These are phyloP conservation scores for Sprattus sprattus DNA, from an alignment of 2,113 vertebrate species.

Conservation along the genomic window DNA sequence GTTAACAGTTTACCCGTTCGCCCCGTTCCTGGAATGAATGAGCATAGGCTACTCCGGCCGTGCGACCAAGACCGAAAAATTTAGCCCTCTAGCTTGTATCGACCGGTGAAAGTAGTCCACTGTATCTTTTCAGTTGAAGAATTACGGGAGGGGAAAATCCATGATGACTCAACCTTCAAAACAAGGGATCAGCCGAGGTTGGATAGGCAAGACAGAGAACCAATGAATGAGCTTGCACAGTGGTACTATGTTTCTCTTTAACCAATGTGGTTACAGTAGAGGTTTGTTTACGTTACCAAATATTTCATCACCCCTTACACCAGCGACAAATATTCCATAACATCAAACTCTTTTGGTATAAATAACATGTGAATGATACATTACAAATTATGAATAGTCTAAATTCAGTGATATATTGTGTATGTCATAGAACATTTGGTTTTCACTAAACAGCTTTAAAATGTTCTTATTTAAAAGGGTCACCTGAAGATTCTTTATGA, in stretches of 20 bases:
- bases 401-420: neutral
- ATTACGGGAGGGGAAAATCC: constrained; percentile 51
- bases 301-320: constrained; percentile 52
- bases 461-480: neutral
- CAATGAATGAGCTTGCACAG: constrained; percentile 28
- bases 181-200: constrained; percentile 52
- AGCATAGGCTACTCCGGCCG: neutral
- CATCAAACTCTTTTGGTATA: neutral
- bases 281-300: constrained; percentile 48
- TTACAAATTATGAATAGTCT: too few species aligned
- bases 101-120: constrained; percentile 26
- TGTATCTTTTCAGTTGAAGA: neutral
- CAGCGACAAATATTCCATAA: neutral
- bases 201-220: constrained; percentile 44
- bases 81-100: constrained; percentile 23
- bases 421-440: neutral
- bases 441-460: neutral
- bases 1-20: neutral
- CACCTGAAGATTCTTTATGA: neutral
- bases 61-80: neutral
- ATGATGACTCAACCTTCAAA: constrained; percentile 49
- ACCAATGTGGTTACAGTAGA: constrained; percentile 47
- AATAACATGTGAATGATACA: too few species aligned
- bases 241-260: neutral
- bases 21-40: neutral